These are phyloP conservation scores for Amiota mariae DNA, from an alignment of 2,888 invertebrate species.

Conservation along the genomic window DNA sequence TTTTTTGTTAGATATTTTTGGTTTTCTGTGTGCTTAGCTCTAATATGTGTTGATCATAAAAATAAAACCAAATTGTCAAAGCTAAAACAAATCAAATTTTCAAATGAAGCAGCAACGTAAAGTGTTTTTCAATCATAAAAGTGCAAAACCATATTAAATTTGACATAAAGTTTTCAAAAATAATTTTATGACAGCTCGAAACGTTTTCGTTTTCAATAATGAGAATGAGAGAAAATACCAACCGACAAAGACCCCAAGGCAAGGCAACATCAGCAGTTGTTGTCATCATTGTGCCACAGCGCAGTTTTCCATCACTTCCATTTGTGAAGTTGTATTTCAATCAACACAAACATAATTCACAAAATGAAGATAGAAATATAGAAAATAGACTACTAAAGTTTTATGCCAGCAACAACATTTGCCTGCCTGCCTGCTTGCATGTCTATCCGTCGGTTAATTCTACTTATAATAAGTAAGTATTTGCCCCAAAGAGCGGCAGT, in stretches of 20 bases:
- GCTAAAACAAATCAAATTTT: neutral
- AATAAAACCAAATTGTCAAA: conserved; percentile 27
- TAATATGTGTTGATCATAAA: conserved; percentile 39
- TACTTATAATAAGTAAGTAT: neutral
- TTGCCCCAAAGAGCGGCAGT: neutral
- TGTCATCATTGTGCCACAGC: too few species aligned
- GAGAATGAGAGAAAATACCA: too few species aligned
- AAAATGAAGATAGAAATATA: too few species aligned
- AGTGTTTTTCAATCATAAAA: conserved; percentile 22
- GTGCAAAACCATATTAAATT: conserved; percentile 16
- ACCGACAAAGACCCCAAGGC: too few species aligned
- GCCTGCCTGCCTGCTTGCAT: too few species aligned
- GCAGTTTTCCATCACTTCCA: conserved; percentile 12
- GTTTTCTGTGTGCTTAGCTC: neutral
- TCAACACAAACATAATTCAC: conserved; percentile 29
- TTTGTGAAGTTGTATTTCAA: conserved; percentile 34
- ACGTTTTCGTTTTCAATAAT: neutral
- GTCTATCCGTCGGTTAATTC: neutral
- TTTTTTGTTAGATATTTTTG: neutral
- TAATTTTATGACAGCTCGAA: conserved; percentile 25
- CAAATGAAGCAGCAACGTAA: conserved; percentile 6
- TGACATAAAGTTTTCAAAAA: conserved; percentile 30
- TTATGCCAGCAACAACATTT: neutral
- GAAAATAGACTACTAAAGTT: neutral
- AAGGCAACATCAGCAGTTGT: too few species aligned